Percentiles rank a stretch among this genome's conserved stretches.
Evolutionary conservation across 2,888 invertebrate genomes (phyloP).

Genomic region (Eudasyphora cyanicolor): DNA sequence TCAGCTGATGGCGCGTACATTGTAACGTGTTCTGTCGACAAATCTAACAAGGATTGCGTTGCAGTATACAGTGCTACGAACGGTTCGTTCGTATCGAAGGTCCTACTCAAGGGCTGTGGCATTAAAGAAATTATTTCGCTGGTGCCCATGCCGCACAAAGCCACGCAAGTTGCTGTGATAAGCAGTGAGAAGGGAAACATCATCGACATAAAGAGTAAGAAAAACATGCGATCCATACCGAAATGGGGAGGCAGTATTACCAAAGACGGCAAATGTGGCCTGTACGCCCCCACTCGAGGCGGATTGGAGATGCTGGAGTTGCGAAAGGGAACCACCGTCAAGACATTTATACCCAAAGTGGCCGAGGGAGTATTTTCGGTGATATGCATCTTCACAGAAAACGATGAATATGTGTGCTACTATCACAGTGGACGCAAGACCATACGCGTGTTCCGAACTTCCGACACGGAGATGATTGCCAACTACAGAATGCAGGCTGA

Average conservation of each 20-base stretch:
- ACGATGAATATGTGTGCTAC: conserved; percentile 96
- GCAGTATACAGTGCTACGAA: conserved; percentile 91
- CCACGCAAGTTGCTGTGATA: conserved; percentile 92
- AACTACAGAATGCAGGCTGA: conserved; percentile 96
- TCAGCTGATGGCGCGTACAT: conserved; percentile 91
- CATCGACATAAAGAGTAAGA: conserved; percentile 93
- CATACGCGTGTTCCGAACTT: conserved; percentile 93
- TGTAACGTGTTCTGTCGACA: conserved; percentile 90
- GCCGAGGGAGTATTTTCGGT: conserved; percentile 99
- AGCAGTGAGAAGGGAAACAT: conserved; percentile 95
- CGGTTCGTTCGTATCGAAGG: conserved; percentile 83
- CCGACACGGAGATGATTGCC: conserved; percentile 94
- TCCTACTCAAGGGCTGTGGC: conserved; percentile 81
- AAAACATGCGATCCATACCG: conserved; percentile 91
- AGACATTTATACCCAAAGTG: conserved; percentile 94
- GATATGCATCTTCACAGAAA: conserved; percentile 95
- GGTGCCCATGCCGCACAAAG: conserved; percentile 91
- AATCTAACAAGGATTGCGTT: conserved; percentile 89
- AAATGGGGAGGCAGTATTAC: conserved; percentile 96
- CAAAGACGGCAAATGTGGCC: conserved; percentile 92
- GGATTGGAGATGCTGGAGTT: conserved; percentile 96
- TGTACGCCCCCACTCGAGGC: conserved; percentile 94
- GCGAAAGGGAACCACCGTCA: conserved; percentile 92
- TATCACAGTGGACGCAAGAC: conserved; percentile 98
- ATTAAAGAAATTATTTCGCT: conserved; percentile 88